Evolutionary conservation across 2,888 invertebrate species (phyloP), one percentile per base, ranked within the genome.

Genomic region (Glyphotaelius pellucidus): DNA sequence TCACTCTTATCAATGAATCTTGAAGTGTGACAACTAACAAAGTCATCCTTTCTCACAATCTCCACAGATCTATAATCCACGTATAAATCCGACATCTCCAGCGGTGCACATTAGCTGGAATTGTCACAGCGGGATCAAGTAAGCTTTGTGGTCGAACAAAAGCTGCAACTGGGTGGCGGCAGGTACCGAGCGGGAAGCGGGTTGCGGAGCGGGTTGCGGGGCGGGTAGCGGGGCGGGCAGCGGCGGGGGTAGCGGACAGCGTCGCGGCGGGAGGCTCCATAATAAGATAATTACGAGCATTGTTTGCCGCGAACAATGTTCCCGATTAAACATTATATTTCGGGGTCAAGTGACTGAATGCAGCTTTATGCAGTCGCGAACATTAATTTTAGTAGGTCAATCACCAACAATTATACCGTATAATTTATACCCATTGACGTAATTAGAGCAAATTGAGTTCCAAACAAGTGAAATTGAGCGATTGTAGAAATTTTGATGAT

Each of bases 141-240:
- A 67, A 91, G 92, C 93, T 90, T 92, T 92, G 92, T 92, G 92
- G 80, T 84, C 79, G 93, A 79, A 92, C 93, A 93, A 93, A 92
- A 93, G 93, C 92, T 92, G 79, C 80, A 90, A 85, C 81, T 80
- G 84, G 30, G 67, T 19, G 52, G 52, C 25, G 67, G 67, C 67
- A n/a, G 90, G 80, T 47, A 19, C 12, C 31, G 32, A 32, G 25
- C 30, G 38, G 38, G 38, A 38, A 42, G 42, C 3, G 67, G 90
- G 81, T 31, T n/a, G n/a, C n/a, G n/a, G n/a, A 83, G 38, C 80
- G 80, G 30, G 31, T 15, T 2, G 80, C 31, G n/a, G 80, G 9
- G 80, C 9, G 30, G 31, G 31, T 81, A 81, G 81, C 31, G 30
- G 32, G 32, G 19, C 15, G 14, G 32, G 81, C 30, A 32, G 30